Evolutionary conservation across 92 coral and sea anemone species (phyloP).

Genomic region (Parazoanthus swiftii): DNA sequence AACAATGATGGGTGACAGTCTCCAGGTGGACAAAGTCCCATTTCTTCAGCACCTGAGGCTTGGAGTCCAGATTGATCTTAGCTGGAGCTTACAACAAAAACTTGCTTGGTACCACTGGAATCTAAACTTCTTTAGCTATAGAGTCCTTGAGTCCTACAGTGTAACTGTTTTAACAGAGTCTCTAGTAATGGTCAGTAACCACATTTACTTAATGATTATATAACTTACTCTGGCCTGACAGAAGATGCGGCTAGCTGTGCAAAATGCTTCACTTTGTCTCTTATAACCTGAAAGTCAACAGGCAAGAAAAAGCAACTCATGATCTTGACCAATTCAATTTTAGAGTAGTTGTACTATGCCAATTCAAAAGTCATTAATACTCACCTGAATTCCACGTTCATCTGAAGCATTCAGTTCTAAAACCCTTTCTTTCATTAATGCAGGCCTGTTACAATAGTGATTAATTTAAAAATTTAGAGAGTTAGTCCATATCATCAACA

Average conservation of each 20-base stretch:
- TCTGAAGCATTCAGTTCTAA: conserved; percentile 98
- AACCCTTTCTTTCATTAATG: conserved; percentile 82
- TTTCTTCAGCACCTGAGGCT: no score
- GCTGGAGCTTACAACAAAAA: no score
- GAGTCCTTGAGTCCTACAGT: no score
- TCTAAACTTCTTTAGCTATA: no score
- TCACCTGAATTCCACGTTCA: conserved; percentile 99
- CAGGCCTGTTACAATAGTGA: conserved; percentile 56
- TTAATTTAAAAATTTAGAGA: not conserved
- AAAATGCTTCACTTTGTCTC: conserved; percentile 95
- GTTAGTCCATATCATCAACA: no score
- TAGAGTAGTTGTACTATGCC: not conserved
- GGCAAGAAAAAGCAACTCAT: not conserved
- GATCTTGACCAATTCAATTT: not conserved
- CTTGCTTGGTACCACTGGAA: no score
- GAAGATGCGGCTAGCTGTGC: conserved; percentile 87
- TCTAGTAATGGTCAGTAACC: no score
- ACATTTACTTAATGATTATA: not conserved
- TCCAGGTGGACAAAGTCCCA: no score
- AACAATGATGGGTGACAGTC: no score
- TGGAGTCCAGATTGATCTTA: no score
- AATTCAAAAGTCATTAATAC: no score
- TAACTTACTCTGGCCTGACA: conserved; percentile 82
- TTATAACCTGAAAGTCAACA: conserved; percentile 66
- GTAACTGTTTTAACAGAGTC: not conserved